Evolutionary conservation across 2,113 vertebrate genomes (phyloP).

Genomic region (Muntiacus muntjak): DNA sequence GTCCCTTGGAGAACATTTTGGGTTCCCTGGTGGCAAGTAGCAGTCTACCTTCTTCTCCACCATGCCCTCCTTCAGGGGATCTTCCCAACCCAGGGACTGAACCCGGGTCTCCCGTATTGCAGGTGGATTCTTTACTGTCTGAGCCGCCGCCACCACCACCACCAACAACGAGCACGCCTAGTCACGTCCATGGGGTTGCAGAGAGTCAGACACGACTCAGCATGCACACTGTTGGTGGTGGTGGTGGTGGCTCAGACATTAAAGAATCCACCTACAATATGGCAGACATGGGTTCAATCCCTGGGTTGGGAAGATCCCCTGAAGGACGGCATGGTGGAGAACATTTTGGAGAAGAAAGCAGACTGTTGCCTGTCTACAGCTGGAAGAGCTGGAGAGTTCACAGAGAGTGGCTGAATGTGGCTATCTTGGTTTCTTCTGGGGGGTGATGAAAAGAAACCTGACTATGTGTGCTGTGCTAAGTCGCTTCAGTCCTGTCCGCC

Average conservation of each 20-base stretch:
- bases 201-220: neutral
- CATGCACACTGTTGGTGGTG: rapidly evolving
- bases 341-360: neutral
- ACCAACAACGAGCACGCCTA: neutral
- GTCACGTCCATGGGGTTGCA: neutral
- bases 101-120: neutral
- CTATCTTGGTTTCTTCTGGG: neutral
- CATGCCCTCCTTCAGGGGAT: neutral
- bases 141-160: neutral
- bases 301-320: neutral
- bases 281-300: neutral
- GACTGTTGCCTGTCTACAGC: neutral
- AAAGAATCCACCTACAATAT: neutral
- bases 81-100: neutral
- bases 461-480: neutral
- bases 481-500: neutral
- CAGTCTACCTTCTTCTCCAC: neutral
- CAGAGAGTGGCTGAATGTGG: neutral
- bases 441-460: neutral
- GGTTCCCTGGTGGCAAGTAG: neutral
- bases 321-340: neutral
- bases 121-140: neutral
- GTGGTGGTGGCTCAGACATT: neutral
- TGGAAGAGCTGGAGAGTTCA: neutral
- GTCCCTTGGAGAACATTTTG: neutral